Conservation (phyloP, 2,797 vertebrate genomes). For the Rachycentron canadum region DNA sequence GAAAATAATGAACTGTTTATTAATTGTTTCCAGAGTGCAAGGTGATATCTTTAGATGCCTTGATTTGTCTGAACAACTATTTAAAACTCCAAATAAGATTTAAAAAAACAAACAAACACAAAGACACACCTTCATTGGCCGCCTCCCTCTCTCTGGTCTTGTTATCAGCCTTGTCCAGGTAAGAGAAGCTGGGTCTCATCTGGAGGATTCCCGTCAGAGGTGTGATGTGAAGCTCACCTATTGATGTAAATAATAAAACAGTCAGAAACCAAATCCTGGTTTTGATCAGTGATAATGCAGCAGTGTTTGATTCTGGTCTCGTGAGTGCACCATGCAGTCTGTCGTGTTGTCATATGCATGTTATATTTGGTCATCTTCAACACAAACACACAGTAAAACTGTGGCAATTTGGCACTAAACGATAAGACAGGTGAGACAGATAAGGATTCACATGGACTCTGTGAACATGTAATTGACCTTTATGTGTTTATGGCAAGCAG, state of each 20-base stretch:
- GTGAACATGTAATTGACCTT: slow-evolving; percentile 22
- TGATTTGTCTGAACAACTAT: not conserved
- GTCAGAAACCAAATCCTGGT: not conserved
- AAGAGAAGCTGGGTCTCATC: slow-evolving; percentile 96
- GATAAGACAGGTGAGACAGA: not conserved
- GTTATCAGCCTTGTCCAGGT: slow-evolving; percentile 95
- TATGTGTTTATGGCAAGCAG: slow-evolving; percentile 26
- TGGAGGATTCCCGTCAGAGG: slow-evolving; percentile 97
- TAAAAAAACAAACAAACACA: not conserved
- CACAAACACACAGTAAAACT: not conserved
- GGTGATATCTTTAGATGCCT: too few species aligned
- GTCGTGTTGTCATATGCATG: not conserved
- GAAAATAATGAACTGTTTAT: too few species aligned
- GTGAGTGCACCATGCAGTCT: not conserved
- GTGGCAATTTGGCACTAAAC: not conserved
- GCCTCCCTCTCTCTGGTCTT: slow-evolving; percentile 96
- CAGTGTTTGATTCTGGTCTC: not conserved
- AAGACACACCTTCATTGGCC: slow-evolving; percentile 92
- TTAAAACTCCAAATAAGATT: too few species aligned
- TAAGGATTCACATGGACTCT: slow-evolving; percentile 21
- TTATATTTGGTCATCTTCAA: not conserved
- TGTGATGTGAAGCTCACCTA: slow-evolving; percentile 97
- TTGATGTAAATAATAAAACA: slow-evolving; percentile 32
- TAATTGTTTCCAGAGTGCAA: too few species aligned
- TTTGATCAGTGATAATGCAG: not conserved